Base-by-base conservation (phyloP, 1,140 invertebrate genomes). In the Goniozus legneri region DNA sequence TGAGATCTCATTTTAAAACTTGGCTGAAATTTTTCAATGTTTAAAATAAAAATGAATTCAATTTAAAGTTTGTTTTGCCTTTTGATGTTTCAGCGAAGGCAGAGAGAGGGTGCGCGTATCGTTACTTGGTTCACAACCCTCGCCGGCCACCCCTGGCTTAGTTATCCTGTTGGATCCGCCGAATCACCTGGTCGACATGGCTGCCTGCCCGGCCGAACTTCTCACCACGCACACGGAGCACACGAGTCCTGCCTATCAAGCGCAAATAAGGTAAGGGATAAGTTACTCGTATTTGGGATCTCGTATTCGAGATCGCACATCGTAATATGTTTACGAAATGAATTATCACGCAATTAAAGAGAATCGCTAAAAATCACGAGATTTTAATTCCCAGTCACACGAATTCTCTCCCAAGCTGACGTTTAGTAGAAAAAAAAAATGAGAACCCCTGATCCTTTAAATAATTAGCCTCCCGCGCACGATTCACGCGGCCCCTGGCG, bases 181-280 rank as follows among this genome's bases (percentile, higher is more conserved):
- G 62, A 61, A 51, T 53, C 64, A 55, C 36, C 60, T 53, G 41
- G 32, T 63, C 31, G 60, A 68, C 50, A 67, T 63, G 47, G 71
- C 71, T 67, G 61, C 72, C 43, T 55, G 60, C 59, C 58, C 68
- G 15, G 66, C 65, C 40, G 74, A 75, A 65, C 64, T 75, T 49
- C 54, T 75, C 37, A 74, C 72, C 41, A 70, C 73, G 46, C 72
- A 77, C 48, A 74, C 73, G 27, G 73, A 75, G 44, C 71, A 77
- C 55, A 75, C 70, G 19, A 67, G 69, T 15, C 73, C 72, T 30
- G 63, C 73, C 32, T 75, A 75, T 37, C 73, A 74, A 52, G 62
- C 73, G 50, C 73, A 73, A 60, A 73, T 75, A 35, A 75, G 71
- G 74, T 75, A n/a, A n/a, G n/a, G n/a, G n/a, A n/a, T n/a, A n/a